phyloP scores from a whole-genome alignment of 2,797 vertebrate species.

The Moxostoma hubbsi region DNA sequence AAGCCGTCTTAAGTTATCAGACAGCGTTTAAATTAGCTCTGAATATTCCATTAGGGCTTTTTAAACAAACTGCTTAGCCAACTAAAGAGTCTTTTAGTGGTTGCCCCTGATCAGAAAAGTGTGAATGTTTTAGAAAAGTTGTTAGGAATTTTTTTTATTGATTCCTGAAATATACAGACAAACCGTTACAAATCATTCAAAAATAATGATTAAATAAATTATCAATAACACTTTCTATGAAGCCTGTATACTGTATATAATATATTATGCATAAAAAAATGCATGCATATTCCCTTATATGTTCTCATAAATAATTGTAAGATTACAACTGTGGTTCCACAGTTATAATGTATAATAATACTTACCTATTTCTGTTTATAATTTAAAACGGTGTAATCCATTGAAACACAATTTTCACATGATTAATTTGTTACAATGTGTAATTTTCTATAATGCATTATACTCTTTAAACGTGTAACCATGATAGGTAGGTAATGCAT shows the following conservation, averaged over 20 bases:
- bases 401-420: neutral
- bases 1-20: conserved; percentile 53
- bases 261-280: neutral
- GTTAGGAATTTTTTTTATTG: neutral
- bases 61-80: conserved; percentile 51
- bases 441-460: too few relatives aligned
- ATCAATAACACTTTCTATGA: neutral
- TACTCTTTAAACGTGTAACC: too few relatives aligned
- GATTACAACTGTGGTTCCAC: too few relatives aligned
- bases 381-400: neutral
- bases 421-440: too few relatives aligned
- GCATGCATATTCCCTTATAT: too few relatives aligned
- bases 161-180: conserved; percentile 8
- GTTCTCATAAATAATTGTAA: too few relatives aligned
- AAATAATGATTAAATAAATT: neutral
- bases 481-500: too few relatives aligned
- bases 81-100: conserved; percentile 33
- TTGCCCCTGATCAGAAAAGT: conserved; percentile 27
- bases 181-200: neutral
- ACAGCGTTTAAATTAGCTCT: conserved; percentile 54
- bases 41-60: conserved; percentile 57
- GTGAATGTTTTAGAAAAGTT: neutral
- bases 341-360: neutral
- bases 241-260: neutral
- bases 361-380: neutral